phyloP scores from a whole-genome alignment of 1,140 invertebrate species.

The Leptinotarsa undecemlineata region DNA sequence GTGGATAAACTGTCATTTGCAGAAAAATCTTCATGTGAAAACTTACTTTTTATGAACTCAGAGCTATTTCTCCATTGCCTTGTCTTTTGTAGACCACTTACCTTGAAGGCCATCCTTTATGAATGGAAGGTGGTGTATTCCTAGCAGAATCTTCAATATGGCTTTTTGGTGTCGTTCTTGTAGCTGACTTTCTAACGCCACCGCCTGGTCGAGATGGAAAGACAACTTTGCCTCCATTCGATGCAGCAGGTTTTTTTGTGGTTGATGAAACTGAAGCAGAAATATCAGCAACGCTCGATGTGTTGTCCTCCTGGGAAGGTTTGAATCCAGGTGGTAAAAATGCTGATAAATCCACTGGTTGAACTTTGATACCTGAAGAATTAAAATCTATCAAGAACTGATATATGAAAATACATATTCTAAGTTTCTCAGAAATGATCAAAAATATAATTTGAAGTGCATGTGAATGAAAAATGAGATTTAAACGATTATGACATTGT shows the following conservation, averaged over 20 bases:
- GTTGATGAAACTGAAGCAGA: constrained; percentile 42
- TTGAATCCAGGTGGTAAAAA: constrained; percentile 68
- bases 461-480: no score
- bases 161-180: constrained; percentile 65
- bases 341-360: constrained; percentile 45
- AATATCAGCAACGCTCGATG: constrained; percentile 60
- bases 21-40: no score
- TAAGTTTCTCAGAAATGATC: no score
- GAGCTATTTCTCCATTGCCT: no score
- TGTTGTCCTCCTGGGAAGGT: constrained; percentile 55
- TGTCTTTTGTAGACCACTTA: constrained; percentile 46
- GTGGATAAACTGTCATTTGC: no score
- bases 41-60: no score
- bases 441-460: no score
- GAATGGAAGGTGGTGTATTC: constrained; percentile 67
- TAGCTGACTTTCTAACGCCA: constrained; percentile 59
- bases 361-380: constrained; percentile 26
- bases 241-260: constrained; percentile 54
- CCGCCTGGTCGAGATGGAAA: constrained; percentile 79
- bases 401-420: not conserved
- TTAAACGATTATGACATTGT: not conserved
- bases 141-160: constrained; percentile 50
- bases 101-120: constrained; percentile 81
- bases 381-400: constrained; percentile 9
- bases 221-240: constrained; percentile 65